Percentiles rank a stretch among this genome's conserved stretches.
Evolutionary conservation across 2,113 vertebrate species (phyloP).

Genomic region (Sitta europaea): DNA sequence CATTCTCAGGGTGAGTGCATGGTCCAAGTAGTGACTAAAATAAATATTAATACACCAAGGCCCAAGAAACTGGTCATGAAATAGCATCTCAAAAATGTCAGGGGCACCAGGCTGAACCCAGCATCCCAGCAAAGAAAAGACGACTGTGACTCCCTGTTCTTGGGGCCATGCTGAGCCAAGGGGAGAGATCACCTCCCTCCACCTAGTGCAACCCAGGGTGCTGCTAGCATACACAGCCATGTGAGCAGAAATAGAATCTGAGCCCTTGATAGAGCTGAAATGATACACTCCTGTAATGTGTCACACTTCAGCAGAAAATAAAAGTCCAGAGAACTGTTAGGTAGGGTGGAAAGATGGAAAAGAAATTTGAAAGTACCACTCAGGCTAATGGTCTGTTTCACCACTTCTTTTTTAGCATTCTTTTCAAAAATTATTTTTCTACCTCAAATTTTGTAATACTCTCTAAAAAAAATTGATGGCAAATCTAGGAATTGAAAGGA

Average conservation of each 20-base stretch:
- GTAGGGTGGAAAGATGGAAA: not conserved
- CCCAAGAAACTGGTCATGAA: not conserved
- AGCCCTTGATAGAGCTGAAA: not conserved
- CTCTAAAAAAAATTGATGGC: not conserved
- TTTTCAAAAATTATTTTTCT: not conserved
- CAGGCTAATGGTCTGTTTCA: not conserved
- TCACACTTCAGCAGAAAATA: not conserved
- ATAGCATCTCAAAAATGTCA: not conserved
- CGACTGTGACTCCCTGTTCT: not conserved
- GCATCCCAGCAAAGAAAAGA: not conserved
- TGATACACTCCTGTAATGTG: not conserved
- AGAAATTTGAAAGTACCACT: not conserved
- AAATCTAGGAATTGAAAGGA: not conserved
- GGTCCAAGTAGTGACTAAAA: not conserved
- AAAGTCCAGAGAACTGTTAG: not conserved
- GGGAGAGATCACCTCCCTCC: not conserved
- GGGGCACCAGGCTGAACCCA: fast-evolving
- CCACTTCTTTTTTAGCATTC: not conserved
- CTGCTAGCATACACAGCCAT: not conserved
- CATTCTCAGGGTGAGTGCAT: not conserved
- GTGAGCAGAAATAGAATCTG: not conserved
- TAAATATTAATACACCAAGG: not conserved
- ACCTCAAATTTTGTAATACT: not conserved
- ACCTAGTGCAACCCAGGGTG: not conserved
- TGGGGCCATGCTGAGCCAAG: not conserved